Evolutionary conservation across 2,797 vertebrate species (phyloP), one percentile per base, ranked within the genome.

Genomic region (Siniperca obscura): DNA sequence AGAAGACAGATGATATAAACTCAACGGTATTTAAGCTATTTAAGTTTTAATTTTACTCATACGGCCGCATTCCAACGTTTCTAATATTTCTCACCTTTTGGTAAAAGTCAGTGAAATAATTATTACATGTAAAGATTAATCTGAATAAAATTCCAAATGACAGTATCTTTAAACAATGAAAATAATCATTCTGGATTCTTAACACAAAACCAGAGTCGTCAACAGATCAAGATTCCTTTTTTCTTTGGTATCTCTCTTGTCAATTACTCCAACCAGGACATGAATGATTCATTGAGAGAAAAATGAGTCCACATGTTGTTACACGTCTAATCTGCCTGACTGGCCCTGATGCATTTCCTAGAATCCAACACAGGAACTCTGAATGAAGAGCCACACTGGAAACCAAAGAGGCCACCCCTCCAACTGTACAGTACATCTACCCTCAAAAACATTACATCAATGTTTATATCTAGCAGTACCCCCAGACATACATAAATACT

Each of bases 271-370:
- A 78, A 50, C n/a, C 44, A 25, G 22, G 52, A 81, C 71, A 72
- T 89, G 84, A 93, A 91, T 93, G 86, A 95, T 84, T 93, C 88
- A 92, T 84, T 87, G 78, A 87, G 74, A 90, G 83, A 87, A 86
- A 91, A 86, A 78, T 61, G 57, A 82, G 69, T 62, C 57, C 74
- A 70, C 87, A 83, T 91, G 91, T 87, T 81, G 84, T 79, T 78
- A 90, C 91, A 91, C 14, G 87, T 89, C 86, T 88, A 82, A 90
- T 92, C 76, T 86, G 85, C 65, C 89, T 68, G 68, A 81, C 82
- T 82, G 84, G 70, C 69, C 82, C 21, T 7, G 75, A 52, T 59
- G 69, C 59, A 61, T 60, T 82, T 86, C 77, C 81, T 81, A 76
- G 81, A 91, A 92, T 91, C 82, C 82, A 85, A 80, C 17, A 66